Evolutionary conservation across 1,140 invertebrate species (phyloP), one percentile per base, ranked within the genome.

Genomic region (Macrotrachela quadricornifera): DNA sequence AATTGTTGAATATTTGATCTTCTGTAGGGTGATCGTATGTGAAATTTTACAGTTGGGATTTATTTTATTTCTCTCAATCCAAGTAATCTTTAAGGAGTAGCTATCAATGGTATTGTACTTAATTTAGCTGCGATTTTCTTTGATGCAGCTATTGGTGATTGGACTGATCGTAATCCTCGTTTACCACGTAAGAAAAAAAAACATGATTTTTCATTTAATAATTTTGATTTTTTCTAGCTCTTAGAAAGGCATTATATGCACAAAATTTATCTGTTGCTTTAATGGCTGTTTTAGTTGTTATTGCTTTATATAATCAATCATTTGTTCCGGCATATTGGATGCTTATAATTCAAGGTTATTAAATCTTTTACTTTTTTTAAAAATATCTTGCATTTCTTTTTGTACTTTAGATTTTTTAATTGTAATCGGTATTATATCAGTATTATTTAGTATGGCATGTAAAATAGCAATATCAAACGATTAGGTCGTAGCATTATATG

Each of bases 391-490:
- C n/a, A n/a, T n/a, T n/a, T n/a, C n/a, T n/a, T n/a, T n/a, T n/a
- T n/a, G n/a, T n/a, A n/a, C n/a, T n/a, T n/a, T n/a, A n/a, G n/a
- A n/a, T n/a, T 30, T 30, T 9, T 58, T 69, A 9, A 67, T 71
- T n/a, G n/a, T 64, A 16, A 49, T 66, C 10, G 65, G 61, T 18
- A 56, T 60, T 17, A 50, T 66, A 16, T 61, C 61, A 15, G 55
- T 63, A 54, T 54, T 73, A 46, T 67, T 68, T 17, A 71, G 70
- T 46, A 59, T 68, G 15, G 73, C 67, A 8, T 64, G 62, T 3
- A 71, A 64, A 50, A 69, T 76, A 49, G 62, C 66, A 18, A 59
- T 76, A 18, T 67, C 74, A 57, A 70, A 71, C 59, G 74, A 76
- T 58, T 76, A 74, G 75, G 66, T 76, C 43, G 65, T 75, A 36